Base-by-base conservation (phyloP, 2,888 invertebrate genomes). In the Chrysina gloriosa region DNA sequence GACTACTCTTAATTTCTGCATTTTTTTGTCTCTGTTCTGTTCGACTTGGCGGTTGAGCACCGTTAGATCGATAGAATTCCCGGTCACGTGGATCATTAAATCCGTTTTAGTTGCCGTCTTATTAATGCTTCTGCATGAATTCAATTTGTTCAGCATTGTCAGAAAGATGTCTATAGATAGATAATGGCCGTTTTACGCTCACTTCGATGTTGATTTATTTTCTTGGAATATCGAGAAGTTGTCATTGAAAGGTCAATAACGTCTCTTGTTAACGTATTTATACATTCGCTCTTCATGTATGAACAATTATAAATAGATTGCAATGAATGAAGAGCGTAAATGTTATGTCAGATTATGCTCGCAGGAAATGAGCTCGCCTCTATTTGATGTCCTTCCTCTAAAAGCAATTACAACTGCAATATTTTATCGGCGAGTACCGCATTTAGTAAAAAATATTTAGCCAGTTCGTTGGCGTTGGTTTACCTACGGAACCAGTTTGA, bases 191-290 rank as follows among this genome's bases (percentile, higher is more conserved):
- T 45, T 61, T 16, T 25, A n/a, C n/a, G n/a, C 19, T 52, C 2
- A 16, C 19, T 31, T 16, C 19, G 11, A 25, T 25, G 25, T n/a
- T 25, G 27, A 27, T 42, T 61, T 39, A 27, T 14, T 42, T 61
- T 61, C 58, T 61, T 7, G 16, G 58, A 61, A 61, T 42, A 42
- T 27, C 58, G 19, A 42, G 42, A 61, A 3, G 52, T 42, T 25
- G 42, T 61, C 58, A 42, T 42, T 61, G 58, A 42, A 36, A 61
- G 58, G 42, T 61, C 58, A 61, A 61, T 29, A 61, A 29, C 58
- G 42, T 39, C 16, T 61, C 27, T 61, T 9, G 39, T 42, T 61
- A 61, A n/a, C 16, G 3, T 27, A 42, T 61, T 61, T 61, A 61
- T 61, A 23, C 45, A 42, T 9, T 42, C 9, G 25, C 16, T 39